Evolutionary conservation across 2,113 vertebrate genomes (phyloP).

Genomic region (Corythoichthys intestinalis): DNA sequence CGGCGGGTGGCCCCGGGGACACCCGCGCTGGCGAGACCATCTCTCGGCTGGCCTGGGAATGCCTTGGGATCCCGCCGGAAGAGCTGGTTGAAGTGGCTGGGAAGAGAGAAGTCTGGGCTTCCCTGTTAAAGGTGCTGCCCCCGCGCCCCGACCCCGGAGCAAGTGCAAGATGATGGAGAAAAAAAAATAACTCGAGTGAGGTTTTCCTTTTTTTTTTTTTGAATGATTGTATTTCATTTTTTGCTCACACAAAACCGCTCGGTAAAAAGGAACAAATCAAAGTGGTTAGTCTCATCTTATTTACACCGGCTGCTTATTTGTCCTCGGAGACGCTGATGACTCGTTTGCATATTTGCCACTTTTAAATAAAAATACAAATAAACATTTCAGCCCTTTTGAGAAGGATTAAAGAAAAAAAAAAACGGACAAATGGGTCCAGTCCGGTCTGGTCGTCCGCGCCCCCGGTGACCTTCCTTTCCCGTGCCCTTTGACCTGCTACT

Average conservation of each 20-base stretch:
- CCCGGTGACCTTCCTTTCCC: slow-evolving; percentile 45
- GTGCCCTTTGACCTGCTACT: slow-evolving; percentile 65
- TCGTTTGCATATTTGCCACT: not conserved
- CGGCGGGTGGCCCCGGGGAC: too few species aligned
- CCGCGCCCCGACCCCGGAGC: too few species aligned
- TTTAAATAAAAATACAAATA: slow-evolving; percentile 21
- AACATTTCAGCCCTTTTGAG: slow-evolving; percentile 41
- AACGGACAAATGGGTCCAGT: too few species aligned
- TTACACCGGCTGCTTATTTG: not conserved
- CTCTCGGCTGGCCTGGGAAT: too few species aligned
- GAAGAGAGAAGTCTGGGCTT: too few species aligned
- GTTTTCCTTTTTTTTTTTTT: not conserved
- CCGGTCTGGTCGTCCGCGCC: not conserved
- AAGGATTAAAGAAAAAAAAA: slow-evolving; percentile 8
- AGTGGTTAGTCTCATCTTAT: not conserved
- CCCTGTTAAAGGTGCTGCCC: too few species aligned
- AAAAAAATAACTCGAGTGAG: too few species aligned
- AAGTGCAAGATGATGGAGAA: too few species aligned
- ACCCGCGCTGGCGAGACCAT: too few species aligned
- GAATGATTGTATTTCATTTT: not conserved
- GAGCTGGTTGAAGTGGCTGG: too few species aligned
- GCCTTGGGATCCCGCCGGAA: too few species aligned
- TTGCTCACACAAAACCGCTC: not conserved
- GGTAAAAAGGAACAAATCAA: not conserved
- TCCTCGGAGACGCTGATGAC: too few species aligned